These are phyloP conservation scores for Otus sunia DNA, from an alignment of 2,113 vertebrate species.

Conservation along the genomic window DNA sequence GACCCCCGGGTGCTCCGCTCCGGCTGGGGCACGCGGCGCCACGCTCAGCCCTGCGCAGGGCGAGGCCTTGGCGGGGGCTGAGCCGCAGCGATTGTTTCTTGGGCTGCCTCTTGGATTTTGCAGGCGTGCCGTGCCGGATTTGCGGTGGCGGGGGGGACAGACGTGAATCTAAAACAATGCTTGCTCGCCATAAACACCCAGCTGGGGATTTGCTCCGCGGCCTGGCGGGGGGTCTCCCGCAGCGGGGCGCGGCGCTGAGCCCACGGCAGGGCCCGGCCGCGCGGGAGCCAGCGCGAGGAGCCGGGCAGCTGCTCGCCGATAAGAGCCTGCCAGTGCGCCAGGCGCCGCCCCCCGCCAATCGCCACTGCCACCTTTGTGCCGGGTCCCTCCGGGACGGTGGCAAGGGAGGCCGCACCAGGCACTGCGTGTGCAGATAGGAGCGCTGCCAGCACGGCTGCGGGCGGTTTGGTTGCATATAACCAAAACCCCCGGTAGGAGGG, in stretches of 20 bases:
- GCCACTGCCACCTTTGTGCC: conserved; percentile 33
- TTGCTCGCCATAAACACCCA: neutral
- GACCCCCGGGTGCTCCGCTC: fast-evolving
- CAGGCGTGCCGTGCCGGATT: neutral
- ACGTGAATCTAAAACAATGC: neutral
- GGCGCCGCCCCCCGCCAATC: conserved; percentile 1
- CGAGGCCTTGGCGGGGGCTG: fast-evolving
- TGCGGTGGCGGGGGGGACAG: neutral
- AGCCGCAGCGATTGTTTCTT: neutral
- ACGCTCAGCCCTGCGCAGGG: fast-evolving
- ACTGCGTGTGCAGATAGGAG: conserved; percentile 38
- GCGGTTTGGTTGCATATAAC: neutral
- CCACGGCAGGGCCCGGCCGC: neutral
- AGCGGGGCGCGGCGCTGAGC: neutral
- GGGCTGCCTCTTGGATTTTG: neutral
- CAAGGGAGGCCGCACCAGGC: conserved; percentile 5
- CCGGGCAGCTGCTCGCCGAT: neutral
- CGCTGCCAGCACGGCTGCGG: conserved; percentile 22
- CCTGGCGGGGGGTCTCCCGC: fast-evolving
- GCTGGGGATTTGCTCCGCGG: neutral
- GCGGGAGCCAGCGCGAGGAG: neutral
- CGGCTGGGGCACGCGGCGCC: fast-evolving
- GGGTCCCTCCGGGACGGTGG: neutral
- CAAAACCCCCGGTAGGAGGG: neutral
- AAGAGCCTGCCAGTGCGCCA: conserved; percentile 10